Conservation (phyloP, 1,140 invertebrate species). For the Saccostrea cuccullata region DNA sequence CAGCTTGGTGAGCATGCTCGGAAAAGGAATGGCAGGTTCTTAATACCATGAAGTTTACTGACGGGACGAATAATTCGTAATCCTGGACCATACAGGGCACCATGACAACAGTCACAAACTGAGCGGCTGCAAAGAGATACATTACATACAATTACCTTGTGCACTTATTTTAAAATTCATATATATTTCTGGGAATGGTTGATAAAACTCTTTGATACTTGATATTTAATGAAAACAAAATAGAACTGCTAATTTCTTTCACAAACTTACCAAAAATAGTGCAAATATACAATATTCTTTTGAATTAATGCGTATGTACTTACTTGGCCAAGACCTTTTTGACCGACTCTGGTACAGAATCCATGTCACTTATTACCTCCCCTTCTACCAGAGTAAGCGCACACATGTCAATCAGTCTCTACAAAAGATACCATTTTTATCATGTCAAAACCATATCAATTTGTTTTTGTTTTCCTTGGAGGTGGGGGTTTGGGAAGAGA, state of each 20-base stretch:
- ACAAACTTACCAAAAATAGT: too few relatives aligned
- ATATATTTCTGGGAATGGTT: too few relatives aligned
- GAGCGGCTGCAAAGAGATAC: slow-evolving; percentile 64
- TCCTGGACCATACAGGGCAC: slow-evolving; percentile 74
- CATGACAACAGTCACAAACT: slow-evolving; percentile 75
- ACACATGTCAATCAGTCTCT: slow-evolving; percentile 72
- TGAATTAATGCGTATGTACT: background rate
- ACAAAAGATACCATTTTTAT: slow-evolving; percentile 45
- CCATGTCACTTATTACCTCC: slow-evolving; percentile 52
- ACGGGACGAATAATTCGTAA: slow-evolving; percentile 75
- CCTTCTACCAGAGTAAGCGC: slow-evolving; percentile 60
- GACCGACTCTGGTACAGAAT: slow-evolving; percentile 61
- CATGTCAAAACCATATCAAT: too few relatives aligned
- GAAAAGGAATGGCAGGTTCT: slow-evolving; percentile 76
- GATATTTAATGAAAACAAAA: too few relatives aligned
- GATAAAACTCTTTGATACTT: too few relatives aligned
- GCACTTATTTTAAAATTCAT: too few relatives aligned
- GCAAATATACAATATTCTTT: background rate
- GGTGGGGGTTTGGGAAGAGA: too few relatives aligned
- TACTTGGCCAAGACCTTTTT: slow-evolving; percentile 65
- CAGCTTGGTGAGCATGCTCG: slow-evolving; percentile 74
- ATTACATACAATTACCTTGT: background rate
- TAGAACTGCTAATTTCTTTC: too few relatives aligned
- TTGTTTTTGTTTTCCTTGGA: too few relatives aligned
- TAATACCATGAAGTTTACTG: slow-evolving; percentile 74